phyloP scores from a whole-genome alignment of 2,797 vertebrate species.

The Coregonus suidteri region DNA sequence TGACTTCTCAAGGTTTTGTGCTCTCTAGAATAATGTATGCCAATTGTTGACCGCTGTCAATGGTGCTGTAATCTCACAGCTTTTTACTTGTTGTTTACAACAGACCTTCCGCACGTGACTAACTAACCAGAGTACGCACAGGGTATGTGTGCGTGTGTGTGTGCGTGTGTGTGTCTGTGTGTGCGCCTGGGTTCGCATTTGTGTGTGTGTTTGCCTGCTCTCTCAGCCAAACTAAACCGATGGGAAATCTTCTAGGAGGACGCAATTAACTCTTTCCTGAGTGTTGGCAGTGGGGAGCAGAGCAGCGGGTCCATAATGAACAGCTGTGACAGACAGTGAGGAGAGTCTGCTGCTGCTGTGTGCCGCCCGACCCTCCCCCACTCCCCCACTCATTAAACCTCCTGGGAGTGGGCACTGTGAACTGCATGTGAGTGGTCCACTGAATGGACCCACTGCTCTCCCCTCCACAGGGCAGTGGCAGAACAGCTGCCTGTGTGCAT shows the following conservation, averaged over 20 bases:
- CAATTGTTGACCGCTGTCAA: too few species aligned
- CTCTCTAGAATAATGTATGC: too few species aligned
- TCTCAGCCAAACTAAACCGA: not conserved
- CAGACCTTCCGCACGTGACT: too few species aligned
- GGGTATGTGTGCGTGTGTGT: not conserved
- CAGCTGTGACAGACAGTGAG: conserved; percentile 9
- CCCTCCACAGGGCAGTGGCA: conserved; percentile 19
- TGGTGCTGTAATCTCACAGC: too few species aligned
- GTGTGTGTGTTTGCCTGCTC: not conserved
- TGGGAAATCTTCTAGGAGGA: conserved; percentile 7
- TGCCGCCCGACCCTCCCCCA: not conserved
- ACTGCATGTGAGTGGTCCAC: conserved; percentile 14
- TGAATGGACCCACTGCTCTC: not conserved
- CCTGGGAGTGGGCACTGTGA: conserved; percentile 2
- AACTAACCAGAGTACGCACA: not conserved
- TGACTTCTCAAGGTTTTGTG: not conserved
- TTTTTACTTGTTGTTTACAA: too few species aligned
- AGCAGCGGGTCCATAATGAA: conserved; percentile 4
- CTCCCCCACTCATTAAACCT: conserved; percentile 16
- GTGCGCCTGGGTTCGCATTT: not conserved
- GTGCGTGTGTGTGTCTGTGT: too few species aligned
- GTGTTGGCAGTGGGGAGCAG: not conserved
- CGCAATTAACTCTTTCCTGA: conserved; percentile 17
- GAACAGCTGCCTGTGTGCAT: conserved; percentile 21
- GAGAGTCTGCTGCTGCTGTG: not conserved